phyloP scores from a whole-genome alignment of 2,888 invertebrate species.

The Muscina levida region DNA sequence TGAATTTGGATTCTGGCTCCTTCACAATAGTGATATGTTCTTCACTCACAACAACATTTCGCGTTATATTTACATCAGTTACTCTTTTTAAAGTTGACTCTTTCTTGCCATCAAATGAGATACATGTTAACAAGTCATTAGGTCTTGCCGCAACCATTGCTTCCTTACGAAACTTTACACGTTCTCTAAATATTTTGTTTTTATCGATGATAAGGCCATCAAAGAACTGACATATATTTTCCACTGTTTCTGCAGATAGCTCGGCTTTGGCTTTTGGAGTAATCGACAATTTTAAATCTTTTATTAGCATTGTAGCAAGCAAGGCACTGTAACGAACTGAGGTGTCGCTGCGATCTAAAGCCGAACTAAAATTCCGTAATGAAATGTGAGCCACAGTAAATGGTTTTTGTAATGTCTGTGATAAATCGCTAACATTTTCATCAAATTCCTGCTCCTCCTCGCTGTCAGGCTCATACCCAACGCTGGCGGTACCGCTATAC shows the following conservation, averaged over 20 bases:
- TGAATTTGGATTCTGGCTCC: constrained; percentile 14
- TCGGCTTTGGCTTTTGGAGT: background rate
- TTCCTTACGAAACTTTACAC: background rate
- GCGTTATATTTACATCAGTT: background rate
- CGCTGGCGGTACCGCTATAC: background rate
- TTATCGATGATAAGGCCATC: constrained; percentile 22
- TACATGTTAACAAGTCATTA: constrained; percentile 24
- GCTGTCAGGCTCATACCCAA: background rate
- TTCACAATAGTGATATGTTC: too few species aligned
- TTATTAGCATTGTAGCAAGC: background rate
- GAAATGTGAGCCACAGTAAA: background rate
- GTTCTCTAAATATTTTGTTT: constrained; percentile 24
- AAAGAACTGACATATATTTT: background rate
- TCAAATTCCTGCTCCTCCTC: background rate
- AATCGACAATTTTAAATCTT: background rate
- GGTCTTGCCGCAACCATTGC: background rate
- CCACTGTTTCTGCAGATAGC: background rate
- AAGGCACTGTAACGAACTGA: background rate
- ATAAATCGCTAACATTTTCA: background rate
- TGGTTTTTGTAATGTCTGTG: background rate
- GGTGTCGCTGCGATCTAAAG: background rate
- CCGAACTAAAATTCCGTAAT: background rate
- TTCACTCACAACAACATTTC: constrained; percentile 18
- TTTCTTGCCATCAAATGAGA: too few species aligned
- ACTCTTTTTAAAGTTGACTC: constrained; percentile 24